Evolutionary conservation across 2,797 vertebrate species (phyloP).

Genomic region (Crax fasciolata): DNA sequence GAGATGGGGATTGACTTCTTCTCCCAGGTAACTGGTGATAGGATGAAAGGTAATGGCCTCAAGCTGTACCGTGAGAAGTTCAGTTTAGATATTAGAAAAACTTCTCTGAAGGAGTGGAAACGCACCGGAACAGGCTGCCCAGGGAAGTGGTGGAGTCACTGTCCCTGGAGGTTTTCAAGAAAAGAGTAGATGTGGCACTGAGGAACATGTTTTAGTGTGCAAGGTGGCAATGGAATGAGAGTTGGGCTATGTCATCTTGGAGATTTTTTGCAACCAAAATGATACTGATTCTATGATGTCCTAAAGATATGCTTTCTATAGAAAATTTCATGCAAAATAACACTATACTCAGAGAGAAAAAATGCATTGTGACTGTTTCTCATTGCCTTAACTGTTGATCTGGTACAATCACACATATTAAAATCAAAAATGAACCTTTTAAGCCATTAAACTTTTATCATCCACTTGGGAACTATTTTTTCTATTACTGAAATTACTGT

Average conservation of each 20-base stretch:
- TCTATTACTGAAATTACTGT: background rate
- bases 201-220: too few species aligned
- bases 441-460: constrained; percentile 22
- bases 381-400: background rate
- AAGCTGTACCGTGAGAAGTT: too few species aligned
- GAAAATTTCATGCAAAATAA: background rate
- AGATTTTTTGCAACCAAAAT: too few species aligned
- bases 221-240: too few species aligned
- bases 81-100: too few species aligned
- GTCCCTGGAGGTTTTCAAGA: too few species aligned
- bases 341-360: background rate
- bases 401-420: background rate
- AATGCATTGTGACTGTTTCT: background rate
- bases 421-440: background rate
- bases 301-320: background rate
- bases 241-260: too few species aligned
- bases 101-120: background rate
- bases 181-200: too few species aligned
- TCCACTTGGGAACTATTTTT: background rate
- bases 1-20: too few species aligned
- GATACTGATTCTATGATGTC: too few species aligned
- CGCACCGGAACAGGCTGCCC: background rate
- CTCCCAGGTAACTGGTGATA: too few species aligned
- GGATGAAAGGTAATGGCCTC: too few species aligned
- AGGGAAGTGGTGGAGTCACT: background rate